Evolutionary conservation across 2,113 vertebrate species (phyloP).

Genomic region (Pholis gunnellus): DNA sequence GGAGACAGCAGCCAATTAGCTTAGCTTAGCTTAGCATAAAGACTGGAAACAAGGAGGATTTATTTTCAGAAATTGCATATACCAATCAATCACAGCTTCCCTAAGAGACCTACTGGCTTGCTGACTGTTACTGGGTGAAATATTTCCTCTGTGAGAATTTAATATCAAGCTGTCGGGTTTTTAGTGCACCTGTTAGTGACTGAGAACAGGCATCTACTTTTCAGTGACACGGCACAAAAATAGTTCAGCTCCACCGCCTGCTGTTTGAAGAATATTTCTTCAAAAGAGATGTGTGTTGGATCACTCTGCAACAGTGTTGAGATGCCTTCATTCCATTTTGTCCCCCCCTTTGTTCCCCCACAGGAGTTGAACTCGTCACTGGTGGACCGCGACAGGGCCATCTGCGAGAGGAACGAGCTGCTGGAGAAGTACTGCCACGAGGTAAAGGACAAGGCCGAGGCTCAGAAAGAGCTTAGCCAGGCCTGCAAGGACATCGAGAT

Average conservation of each 20-base stretch:
- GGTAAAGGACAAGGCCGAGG: conserved; percentile 92
- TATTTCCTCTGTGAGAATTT: conserved; percentile 15
- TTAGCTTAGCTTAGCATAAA: neutral
- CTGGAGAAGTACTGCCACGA: conserved; percentile 94
- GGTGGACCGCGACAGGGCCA: conserved; percentile 90
- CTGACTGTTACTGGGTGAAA: conserved; percentile 17
- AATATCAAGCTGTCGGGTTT: neutral
- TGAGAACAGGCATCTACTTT: conserved; percentile 8
- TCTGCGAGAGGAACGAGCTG: conserved; percentile 92
- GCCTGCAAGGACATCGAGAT: conserved; percentile 92
- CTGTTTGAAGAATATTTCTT: conserved; percentile 37
- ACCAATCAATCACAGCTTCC: conserved; percentile 19
- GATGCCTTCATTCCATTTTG: conserved; percentile 38
- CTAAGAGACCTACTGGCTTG: neutral
- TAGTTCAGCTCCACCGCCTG: conserved; percentile 21
- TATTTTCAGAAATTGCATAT: neutral
- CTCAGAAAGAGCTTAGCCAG: conserved; percentile 92
- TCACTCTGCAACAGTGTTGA: conserved; percentile 18
- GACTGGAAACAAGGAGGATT: neutral
- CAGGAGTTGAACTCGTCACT: conserved; percentile 90
- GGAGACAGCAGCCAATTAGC: neutral
- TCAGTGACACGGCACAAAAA: conserved; percentile 37
- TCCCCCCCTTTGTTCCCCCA: conserved; percentile 11
- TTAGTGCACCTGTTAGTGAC: conserved; percentile 7
- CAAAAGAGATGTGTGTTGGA: conserved; percentile 26